Conservation (phyloP, 2,888 invertebrate genomes). For the Cerastis rubricosa region DNA sequence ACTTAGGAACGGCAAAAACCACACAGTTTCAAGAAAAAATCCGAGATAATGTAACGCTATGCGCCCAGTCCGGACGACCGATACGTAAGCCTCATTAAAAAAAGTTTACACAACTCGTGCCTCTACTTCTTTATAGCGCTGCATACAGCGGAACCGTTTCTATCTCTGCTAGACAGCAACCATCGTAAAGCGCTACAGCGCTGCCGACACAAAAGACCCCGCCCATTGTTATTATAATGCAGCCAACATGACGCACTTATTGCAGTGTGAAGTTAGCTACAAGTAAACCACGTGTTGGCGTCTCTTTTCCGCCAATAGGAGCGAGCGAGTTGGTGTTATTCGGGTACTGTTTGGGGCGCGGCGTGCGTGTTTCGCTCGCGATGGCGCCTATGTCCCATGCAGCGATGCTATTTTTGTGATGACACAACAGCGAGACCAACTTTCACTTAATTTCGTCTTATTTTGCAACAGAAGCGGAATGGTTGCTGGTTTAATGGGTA, state of each 20-base stretch:
- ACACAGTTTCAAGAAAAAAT: conserved; percentile 70
- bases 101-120: conserved; percentile 87
- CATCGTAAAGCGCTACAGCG: conserved; percentile 75
- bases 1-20: conserved; percentile 62
- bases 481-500: conserved; percentile 42
- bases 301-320: conserved; percentile 68
- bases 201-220: conserved; percentile 71
- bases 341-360: conserved; percentile 61
- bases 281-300: conserved; percentile 64
- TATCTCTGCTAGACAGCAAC: neutral
- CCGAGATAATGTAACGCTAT: conserved; percentile 76
- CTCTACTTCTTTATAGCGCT: conserved; percentile 68
- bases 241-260: conserved; percentile 87
- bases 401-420: conserved; percentile 70
- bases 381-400: conserved; percentile 60
- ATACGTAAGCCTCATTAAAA: conserved; percentile 86
- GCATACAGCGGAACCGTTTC: conserved; percentile 54
- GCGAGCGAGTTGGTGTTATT: conserved; percentile 66
- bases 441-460: conserved; percentile 75
- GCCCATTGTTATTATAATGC: conserved; percentile 90
- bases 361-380: conserved; percentile 52
- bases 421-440: conserved; percentile 71
- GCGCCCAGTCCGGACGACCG: conserved; percentile 79
- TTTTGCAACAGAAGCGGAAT: conserved; percentile 63
- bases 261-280: conserved; percentile 81